Evolutionary conservation across 2,113 vertebrate genomes (phyloP).

Genomic region (Embiotoca jacksoni): DNA sequence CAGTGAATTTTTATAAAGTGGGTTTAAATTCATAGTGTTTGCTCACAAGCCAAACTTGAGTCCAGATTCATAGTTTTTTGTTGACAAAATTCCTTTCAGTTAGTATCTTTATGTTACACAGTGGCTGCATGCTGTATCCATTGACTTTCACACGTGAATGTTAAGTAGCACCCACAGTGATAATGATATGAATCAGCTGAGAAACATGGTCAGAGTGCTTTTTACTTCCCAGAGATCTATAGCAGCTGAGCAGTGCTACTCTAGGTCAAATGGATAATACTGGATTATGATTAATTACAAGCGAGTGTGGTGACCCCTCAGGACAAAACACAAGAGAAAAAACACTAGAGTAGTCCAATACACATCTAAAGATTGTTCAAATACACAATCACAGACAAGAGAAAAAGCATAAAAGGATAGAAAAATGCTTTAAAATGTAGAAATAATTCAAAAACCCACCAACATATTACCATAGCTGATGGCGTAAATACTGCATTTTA

Average conservation of each 20-base stretch:
- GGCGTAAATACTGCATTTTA: too few species aligned
- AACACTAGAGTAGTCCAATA: neutral
- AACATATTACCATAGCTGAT: too few species aligned
- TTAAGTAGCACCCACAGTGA: neutral
- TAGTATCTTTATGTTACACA: neutral
- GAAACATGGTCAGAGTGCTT: neutral
- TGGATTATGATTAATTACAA: conserved; percentile 4
- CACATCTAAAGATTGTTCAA: neutral
- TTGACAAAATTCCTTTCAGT: too few species aligned
- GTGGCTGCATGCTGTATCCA: neutral
- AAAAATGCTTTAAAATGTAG: neutral
- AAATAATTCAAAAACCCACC: too few species aligned
- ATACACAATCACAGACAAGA: neutral
- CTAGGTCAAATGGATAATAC: conserved; percentile 4
- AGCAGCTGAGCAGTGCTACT: neutral
- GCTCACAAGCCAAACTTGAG: neutral
- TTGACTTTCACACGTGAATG: neutral
- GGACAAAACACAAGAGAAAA: neutral
- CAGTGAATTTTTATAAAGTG: neutral
- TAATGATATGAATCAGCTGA: neutral
- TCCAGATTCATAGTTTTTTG: neutral
- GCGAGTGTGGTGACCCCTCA: neutral
- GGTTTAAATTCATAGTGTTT: neutral
- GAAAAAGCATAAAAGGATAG: neutral
- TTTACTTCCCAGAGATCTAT: neutral